Conservation (phyloP, 1,140 invertebrate species). For the Hylyphantes graminicola region DNA sequence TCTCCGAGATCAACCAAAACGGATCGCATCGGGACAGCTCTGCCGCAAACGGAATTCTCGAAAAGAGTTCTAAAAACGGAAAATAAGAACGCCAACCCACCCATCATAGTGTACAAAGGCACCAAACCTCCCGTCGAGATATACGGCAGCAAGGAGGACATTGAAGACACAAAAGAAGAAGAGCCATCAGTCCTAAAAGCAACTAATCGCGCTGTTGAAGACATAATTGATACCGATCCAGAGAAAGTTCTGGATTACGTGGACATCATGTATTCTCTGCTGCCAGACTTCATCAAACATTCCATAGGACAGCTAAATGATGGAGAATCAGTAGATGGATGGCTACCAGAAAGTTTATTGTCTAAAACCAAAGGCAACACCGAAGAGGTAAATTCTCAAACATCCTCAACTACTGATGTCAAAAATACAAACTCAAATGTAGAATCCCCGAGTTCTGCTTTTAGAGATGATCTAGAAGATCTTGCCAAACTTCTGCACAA, state of each 20-base stretch:
- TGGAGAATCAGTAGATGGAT: background rate
- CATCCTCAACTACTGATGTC: background rate
- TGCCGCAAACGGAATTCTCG: background rate
- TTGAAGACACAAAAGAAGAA: background rate
- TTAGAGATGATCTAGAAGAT: slow-evolving; percentile 24
- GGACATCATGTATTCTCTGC: slow-evolving; percentile 12
- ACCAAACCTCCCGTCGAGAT: slow-evolving; percentile 21
- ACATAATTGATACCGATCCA: background rate
- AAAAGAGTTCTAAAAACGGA: background rate
- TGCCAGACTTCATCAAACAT: slow-evolving; percentile 1
- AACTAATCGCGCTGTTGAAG: background rate
- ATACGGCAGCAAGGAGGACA: slow-evolving; percentile 40
- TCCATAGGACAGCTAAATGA: background rate
- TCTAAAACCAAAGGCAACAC: too few relatives aligned
- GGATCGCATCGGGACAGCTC: background rate
- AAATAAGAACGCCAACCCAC: slow-evolving; percentile 1
- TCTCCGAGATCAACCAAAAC: background rate
- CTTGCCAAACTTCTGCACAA: slow-evolving; percentile 23
- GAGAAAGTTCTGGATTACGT: background rate
- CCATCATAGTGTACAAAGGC: slow-evolving; percentile 44
- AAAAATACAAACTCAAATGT: background rate
- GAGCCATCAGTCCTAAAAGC: background rate
- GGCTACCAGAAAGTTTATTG: background rate
- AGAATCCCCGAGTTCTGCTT: background rate
- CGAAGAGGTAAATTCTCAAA: background rate